Evolutionary conservation across 1,140 invertebrate genomes (phyloP), one percentile per base, ranked within the genome.

Genomic region (Meteorus sp.): DNA sequence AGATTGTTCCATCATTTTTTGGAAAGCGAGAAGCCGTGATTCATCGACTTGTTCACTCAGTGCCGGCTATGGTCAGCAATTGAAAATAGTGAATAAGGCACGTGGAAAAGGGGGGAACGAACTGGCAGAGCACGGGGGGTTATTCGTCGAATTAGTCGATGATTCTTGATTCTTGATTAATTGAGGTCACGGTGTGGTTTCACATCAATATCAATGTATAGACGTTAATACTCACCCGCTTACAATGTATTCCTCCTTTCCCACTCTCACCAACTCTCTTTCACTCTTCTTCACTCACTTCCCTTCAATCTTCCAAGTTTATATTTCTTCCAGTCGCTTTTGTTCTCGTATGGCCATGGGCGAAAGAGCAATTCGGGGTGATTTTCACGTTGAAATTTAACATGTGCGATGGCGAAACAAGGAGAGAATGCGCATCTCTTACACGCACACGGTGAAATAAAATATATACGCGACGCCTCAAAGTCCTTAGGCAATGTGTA

Each of bases 401-500:
- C n/a, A n/a, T n/a, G n/a, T n/a, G n/a, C n/a, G n/a, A n/a, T n/a
- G n/a, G n/a, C n/a, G 31, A 61, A 58, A n/a, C 9, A 23, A 54
- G 13, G 13, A 51, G 47, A 50, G 31, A 43, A 37, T 62, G 39
- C 3, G 3, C 35, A 39, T 13, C 8, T 13, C 8, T 8, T n/a
- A 13, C 3, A 7, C 27, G 4, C 27, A 29, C 4, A 29, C 4
- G 27, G 27, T 29, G 9, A 5, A 29, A 5, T 5, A 5, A 43
- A 17, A 51, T 23, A 48, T 50, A 41, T 27, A 27, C n/a, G 50
- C 51, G 17, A 56, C 15, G 58, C 8, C 22, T 39, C n/a, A n/a
- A 39, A 57, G 61, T 70, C 66, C 62, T 52, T 25, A 29, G 66
- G 66, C 65, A n/a, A n/a, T n/a, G n/a, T n/a, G n/a, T 67, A 66